Evolutionary conservation across 2,888 invertebrate species (phyloP), one percentile per base, ranked within the genome.

Genomic region (Nineta flava): DNA sequence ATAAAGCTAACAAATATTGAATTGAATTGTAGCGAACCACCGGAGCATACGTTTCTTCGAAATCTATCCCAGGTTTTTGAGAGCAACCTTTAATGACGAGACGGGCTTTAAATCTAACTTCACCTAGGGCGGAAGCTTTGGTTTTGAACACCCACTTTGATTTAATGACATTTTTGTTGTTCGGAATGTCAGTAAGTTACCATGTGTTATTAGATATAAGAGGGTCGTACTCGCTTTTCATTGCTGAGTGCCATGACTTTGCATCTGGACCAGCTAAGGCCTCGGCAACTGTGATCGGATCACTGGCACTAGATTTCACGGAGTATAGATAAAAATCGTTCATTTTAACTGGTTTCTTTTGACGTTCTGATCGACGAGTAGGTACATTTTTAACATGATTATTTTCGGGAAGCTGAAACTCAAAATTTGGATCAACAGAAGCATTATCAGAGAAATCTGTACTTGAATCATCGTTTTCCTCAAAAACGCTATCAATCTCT

Each of bases 81-180:
- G 53, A 53, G 26, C 53, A 53, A 2, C 52, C 54, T 50, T 53
- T 53, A 21, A 34, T 45, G 2, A 55, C 56, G 10, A 57, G 45
- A 42, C 55, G 17, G 15, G 55, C 55, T 48, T 55, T 57, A 32
- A 51, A 54, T 47, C 45, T 50, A 1, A 51, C 44, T 12, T n/a
- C 15, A 1, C 53, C 52, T 17, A 52, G 40, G 13, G 38, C 46
- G 10, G 52, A 53, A 26, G 34, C 1, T 50, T 56, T 57, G 41
- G 19, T 53, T 43, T 54, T 57, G 19, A 56, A 56, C 2, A 55
- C 53, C 55, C 55, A 55, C 0, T 55, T 54, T 21, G 55, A 44
- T 40, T 57, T 56, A 45, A 51, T 48, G 21, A 48, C 49, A 53
- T n/a, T n/a, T n/a, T n/a, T n/a, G n/a, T n/a, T n/a, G n/a, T n/a